Evolutionary conservation across 1,140 invertebrate species (phyloP), one percentile per base, ranked within the genome.

Genomic region (Ceratina australensis): DNA sequence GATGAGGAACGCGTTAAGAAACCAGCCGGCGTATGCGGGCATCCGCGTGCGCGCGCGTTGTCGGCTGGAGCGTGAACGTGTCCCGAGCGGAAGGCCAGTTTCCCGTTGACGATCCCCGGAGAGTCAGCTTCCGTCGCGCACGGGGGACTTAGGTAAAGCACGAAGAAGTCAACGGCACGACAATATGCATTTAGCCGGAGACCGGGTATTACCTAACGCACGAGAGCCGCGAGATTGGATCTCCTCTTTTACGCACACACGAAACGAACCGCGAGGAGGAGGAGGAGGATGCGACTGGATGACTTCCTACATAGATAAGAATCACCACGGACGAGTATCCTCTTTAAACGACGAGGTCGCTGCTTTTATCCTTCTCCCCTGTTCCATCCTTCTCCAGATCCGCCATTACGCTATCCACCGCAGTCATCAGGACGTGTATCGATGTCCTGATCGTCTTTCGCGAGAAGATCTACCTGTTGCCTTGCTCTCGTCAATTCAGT

Each of bases 241-340:
- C 83, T 80, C 64, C 68, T 54, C n/a, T 10, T 80, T 67, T 84
- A 80, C 78, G 81, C 78, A 61, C 61, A 77, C 71, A 78, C 64
- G 33, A 42, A 42, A 26, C 16, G 18, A 24, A 16, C 52, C 52
- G 7, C 2, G 57, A 26, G 57, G 49, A 67, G 72, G 78, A 42
- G 33, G 78, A 83, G 50, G 74, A 81, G 75, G 76, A 83, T 68
- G 24, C 47, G 79, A 28, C 12, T 54, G 67, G 78, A 80, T 82
- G 82, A 86, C 86, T 87, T 87, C 86, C 86, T 87, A 85, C 79
- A 84, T 81, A 87, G 85, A 87, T 87, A 87, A 83, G 78, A 56
- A 87, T 87, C 85, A 20, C 22, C 73, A 42, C 60, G 81, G 66
- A 71, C 81, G 85, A 78, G 81, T 73, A 85, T 82, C 80, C 83